Conservation (phyloP, 2,113 vertebrate genomes). For the Grallaria varia region DNA sequence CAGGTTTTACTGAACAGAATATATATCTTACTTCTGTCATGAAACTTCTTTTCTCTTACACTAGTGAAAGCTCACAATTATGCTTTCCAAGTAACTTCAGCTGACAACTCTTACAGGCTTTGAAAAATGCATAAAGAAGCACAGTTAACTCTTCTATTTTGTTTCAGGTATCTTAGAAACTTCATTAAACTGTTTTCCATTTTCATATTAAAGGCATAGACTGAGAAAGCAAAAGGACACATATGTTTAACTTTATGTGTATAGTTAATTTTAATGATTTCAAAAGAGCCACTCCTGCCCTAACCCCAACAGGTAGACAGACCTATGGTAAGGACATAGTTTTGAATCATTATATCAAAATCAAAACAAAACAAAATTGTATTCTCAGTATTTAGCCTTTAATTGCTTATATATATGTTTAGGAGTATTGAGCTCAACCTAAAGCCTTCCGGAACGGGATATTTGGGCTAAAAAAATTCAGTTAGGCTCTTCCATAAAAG, state of each 20-base stretch:
- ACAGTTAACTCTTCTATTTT: neutral
- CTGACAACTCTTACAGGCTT: neutral
- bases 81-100: neutral
- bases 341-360: neutral
- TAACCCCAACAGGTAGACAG: neutral
- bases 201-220: neutral
- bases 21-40: neutral
- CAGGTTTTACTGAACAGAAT: neutral
- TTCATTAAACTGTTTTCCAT: neutral
- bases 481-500: neutral
- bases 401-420: neutral
- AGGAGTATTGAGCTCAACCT: neutral
- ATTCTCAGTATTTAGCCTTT: neutral
- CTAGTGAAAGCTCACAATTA: neutral
- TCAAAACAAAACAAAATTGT: neutral
- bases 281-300: neutral
- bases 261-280: neutral
- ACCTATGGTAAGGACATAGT: neutral
- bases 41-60: neutral
- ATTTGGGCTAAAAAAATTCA: neutral
- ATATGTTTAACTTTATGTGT: neutral
- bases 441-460: neutral
- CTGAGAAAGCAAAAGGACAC: neutral
- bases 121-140: neutral
- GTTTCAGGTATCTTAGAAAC: neutral